phyloP scores from a whole-genome alignment of 2,797 vertebrate genomes.

The Peromyscus nudipes region DNA sequence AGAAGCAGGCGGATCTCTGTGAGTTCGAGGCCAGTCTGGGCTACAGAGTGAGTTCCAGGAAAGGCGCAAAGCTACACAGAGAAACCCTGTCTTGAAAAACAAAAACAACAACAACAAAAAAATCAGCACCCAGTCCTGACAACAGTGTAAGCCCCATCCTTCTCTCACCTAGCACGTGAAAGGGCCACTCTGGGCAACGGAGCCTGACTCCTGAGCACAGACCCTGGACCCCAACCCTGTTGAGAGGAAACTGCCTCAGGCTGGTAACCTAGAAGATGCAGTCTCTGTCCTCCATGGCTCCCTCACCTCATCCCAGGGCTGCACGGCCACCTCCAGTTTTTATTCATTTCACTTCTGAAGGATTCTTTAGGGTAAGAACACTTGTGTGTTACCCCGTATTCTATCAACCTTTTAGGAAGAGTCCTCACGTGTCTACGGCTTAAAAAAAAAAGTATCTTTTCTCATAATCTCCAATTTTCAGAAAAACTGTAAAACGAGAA shows the following conservation, averaged over 20 bases:
- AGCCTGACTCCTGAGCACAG: background rate
- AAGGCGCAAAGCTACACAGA: too few species aligned
- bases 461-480: background rate
- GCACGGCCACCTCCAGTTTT: background rate
- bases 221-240: fast-evolving
- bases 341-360: background rate
- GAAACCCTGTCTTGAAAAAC: too few species aligned
- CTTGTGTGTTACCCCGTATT: background rate
- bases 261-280: background rate
- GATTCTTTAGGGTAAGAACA: background rate
- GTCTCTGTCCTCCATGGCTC: background rate
- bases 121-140: background rate
- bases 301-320: background rate
- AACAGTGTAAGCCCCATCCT: background rate
- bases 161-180: background rate
- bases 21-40: too few species aligned
- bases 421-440: background rate
- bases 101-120: too few species aligned
- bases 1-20: too few species aligned
- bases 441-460: background rate
- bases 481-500: background rate
- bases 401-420: background rate
- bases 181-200: too few species aligned
- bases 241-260: background rate
- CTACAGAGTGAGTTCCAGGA: too few species aligned